Base-by-base conservation (phyloP, 2,797 vertebrate species). In the Tachyglossus aculeatus region DNA sequence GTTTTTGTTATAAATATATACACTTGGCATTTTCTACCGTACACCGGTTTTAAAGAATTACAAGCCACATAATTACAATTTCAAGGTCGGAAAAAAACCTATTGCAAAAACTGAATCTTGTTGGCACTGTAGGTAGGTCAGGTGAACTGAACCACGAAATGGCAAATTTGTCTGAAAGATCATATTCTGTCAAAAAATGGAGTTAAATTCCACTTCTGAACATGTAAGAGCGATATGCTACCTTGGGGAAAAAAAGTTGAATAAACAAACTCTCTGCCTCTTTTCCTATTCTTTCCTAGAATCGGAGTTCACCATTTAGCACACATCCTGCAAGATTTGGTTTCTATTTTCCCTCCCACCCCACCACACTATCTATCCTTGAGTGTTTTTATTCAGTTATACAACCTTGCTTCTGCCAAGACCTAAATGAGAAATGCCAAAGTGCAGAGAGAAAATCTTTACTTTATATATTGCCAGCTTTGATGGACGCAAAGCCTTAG, bases 51-150 rank as follows among this genome's bases (percentile, higher is more conserved):
- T 60, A 48, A 51, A 57, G 15, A 58, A 55, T 66, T 71, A 29
- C 39, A 64, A 33, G 60, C 55, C 3, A 10, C 11, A 6, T 5
- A 70, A 58, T 11, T 34, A 39, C 15, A 64, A 31, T 54, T 45
- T 59, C 16, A 7, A 12, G 6, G 58, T 44, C 32, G 29, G 39
- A 47, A 67, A n/a, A 78, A 22, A 59, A 48, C 19, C 25, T 51
- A 31, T 62, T 48, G 58, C 51, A 77, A 82, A 68, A 5, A 60
- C 12, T 1, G 47, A 4, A 4, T 33, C 40, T 77, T 72, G 48
- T 62, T 48, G 70, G 21, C 53, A 67, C 19, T 66, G 36, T 31
- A 36, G 54, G 37, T 68, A 36, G 54, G 37, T 68, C 55, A 88
- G 65, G 47, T 51, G 2, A 51, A 50, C 15, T 59, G 51, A 85